These are phyloP conservation scores for Atrina japonica DNA, from an alignment of 2,888 invertebrate species.

Conservation along the genomic window DNA sequence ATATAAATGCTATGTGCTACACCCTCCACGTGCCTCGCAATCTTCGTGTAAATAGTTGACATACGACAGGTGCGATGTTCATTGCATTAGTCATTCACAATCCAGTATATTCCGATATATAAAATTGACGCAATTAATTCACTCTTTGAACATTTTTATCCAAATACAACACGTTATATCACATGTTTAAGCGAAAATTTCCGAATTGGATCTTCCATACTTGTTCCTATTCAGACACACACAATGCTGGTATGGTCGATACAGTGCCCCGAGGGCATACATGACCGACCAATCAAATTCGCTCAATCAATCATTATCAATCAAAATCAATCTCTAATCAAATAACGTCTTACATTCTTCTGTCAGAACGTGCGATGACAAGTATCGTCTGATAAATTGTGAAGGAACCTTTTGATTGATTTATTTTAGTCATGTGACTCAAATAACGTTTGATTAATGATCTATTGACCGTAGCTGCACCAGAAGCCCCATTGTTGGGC, in stretches of 20 bases:
- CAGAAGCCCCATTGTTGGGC: no score
- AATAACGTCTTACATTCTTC: conserved; percentile 13
- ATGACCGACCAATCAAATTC: conserved; percentile 39
- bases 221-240: conserved; percentile 3
- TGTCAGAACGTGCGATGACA: not conserved
- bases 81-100: no score
- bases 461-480: not conserved
- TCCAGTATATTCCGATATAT: conserved; percentile 2
- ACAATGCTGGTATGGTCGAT: conserved; percentile 15
- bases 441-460: conserved; percentile 12
- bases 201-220: not conserved
- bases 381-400: not conserved
- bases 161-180: not conserved
- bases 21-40: conserved; percentile 5
- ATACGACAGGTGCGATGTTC: no score
- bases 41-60: not conserved
- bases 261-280: conserved; percentile 31
- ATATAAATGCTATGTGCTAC: conserved; percentile 4
- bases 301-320: conserved; percentile 59
- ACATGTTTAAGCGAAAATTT: not conserved
- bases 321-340: conserved; percentile 59
- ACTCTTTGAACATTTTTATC: no score
- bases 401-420: conserved; percentile 23
- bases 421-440: conserved; percentile 31
- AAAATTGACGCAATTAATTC: not conserved